Percentiles rank a stretch among this genome's conserved stretches.
Conservation (phyloP, 2,113 vertebrate species). For the Chionodraco myersi region DNA sequence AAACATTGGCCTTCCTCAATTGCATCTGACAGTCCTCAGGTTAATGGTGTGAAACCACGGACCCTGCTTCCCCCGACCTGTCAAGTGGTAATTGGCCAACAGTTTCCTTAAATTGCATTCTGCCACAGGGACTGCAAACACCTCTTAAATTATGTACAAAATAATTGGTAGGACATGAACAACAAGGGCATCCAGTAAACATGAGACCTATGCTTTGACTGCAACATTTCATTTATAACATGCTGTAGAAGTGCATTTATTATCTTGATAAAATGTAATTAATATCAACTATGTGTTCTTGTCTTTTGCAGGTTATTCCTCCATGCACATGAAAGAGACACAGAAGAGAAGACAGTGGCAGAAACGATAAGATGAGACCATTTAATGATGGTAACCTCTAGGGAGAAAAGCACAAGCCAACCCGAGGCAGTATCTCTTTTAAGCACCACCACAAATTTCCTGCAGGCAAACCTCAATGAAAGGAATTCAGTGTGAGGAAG, state of each 20-base stretch:
- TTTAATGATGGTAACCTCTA: conserved; percentile 75
- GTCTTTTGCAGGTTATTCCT: conserved; percentile 73
- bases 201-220: conserved; percentile 7
- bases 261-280: conserved; percentile 11
- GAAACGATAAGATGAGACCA: conserved; percentile 73
- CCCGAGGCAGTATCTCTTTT: conserved; percentile 55
- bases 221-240: not conserved
- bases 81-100: conserved; percentile 82
- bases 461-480: conserved; percentile 57
- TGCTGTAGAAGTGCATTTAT: not conserved
- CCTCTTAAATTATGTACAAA: conserved; percentile 75
- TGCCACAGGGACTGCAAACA: conserved; percentile 73
- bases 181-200: conserved; percentile 44
- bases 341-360: conserved; percentile 61
- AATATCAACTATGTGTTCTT: conserved; percentile 53
- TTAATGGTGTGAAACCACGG: conserved; percentile 82
- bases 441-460: conserved; percentile 42
- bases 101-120: conserved; percentile 76
- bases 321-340: conserved; percentile 60
- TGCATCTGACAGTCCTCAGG: conserved; percentile 74
- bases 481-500: conserved; percentile 51
- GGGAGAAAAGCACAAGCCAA: conserved; percentile 82
- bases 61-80: conserved; percentile 77
- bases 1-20: conserved; percentile 61
- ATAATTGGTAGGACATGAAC: conserved; percentile 71